Conservation (phyloP, 2,888 invertebrate species). For the Dorcus hopei region DNA sequence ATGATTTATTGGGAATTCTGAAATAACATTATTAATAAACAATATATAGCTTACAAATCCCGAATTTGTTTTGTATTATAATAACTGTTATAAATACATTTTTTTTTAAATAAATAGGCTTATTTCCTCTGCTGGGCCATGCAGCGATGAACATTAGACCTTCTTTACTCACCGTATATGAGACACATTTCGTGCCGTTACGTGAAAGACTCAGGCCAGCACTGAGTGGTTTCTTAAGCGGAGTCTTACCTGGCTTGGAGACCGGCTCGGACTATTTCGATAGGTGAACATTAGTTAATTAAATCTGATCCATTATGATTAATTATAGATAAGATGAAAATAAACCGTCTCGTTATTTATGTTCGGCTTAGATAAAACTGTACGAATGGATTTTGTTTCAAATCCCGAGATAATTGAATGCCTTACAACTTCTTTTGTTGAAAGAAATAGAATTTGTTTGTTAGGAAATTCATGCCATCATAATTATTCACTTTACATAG, state of each 20-base stretch:
- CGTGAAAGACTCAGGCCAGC: slow-evolving; percentile 74
- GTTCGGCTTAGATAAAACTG: not conserved
- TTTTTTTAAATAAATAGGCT: slow-evolving; percentile 51
- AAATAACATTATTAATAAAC: too few species aligned
- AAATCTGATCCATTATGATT: not conserved
- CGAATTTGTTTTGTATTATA: too few species aligned
- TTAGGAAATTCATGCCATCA: too few species aligned
- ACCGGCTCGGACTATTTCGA: slow-evolving; percentile 82
- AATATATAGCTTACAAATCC: too few species aligned
- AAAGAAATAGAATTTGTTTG: too few species aligned
- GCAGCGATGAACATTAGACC: slow-evolving; percentile 89
- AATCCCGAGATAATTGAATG: not conserved
- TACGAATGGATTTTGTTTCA: not conserved
- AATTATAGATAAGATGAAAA: not conserved
- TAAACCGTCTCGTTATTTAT: too few species aligned
- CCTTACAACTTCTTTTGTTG: not conserved
- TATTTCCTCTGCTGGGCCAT: slow-evolving; percentile 85
- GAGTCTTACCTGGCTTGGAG: slow-evolving; percentile 83
- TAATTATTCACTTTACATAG: too few species aligned
- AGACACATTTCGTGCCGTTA: slow-evolving; percentile 82
- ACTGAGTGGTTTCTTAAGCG: slow-evolving; percentile 82
- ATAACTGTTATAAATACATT: too few species aligned
- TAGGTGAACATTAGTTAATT: slow-evolving; percentile 51
- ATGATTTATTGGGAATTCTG: too few species aligned
- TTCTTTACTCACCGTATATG: slow-evolving; percentile 76